Conservation (phyloP, 2,888 invertebrate genomes). For the Apodemia hepburni region DNA sequence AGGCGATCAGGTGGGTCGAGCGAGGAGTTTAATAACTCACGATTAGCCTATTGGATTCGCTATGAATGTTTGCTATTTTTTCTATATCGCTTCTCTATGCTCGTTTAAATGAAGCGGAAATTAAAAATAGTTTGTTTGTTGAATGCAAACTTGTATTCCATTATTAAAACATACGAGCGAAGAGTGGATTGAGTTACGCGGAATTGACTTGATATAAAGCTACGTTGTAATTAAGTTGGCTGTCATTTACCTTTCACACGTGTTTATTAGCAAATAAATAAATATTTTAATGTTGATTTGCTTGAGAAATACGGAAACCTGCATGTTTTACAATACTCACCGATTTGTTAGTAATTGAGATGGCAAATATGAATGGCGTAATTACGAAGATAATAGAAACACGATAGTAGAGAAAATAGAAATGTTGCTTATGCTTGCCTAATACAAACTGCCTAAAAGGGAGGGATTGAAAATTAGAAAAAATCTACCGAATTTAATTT, state of each 20-base stretch:
- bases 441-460: too few relatives aligned
- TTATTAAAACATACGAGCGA: constrained; percentile 38
- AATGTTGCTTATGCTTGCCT: too few relatives aligned
- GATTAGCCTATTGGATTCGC: constrained; percentile 79
- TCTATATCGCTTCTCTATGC: constrained; percentile 60
- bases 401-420: too few relatives aligned
- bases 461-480: too few relatives aligned
- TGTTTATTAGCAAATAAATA: background rate
- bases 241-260: background rate
- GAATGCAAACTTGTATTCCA: constrained; percentile 36
- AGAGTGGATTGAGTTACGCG: constrained; percentile 30
- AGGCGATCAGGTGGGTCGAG: constrained; percentile 74
- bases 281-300: background rate
- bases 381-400: too few relatives aligned
- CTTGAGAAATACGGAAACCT: too few relatives aligned
- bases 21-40: constrained; percentile 76
- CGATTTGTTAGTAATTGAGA: too few relatives aligned
- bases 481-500: too few relatives aligned
- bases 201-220: background rate
- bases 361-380: too few relatives aligned
- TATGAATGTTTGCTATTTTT: constrained; percentile 79
- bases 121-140: constrained; percentile 57
- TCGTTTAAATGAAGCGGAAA: constrained; percentile 54
- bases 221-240: constrained; percentile 11
- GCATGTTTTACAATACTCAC: too few relatives aligned